Evolutionary conservation across 2,888 invertebrate genomes (phyloP).

Genomic region (Drosophila fulvimacula): DNA sequence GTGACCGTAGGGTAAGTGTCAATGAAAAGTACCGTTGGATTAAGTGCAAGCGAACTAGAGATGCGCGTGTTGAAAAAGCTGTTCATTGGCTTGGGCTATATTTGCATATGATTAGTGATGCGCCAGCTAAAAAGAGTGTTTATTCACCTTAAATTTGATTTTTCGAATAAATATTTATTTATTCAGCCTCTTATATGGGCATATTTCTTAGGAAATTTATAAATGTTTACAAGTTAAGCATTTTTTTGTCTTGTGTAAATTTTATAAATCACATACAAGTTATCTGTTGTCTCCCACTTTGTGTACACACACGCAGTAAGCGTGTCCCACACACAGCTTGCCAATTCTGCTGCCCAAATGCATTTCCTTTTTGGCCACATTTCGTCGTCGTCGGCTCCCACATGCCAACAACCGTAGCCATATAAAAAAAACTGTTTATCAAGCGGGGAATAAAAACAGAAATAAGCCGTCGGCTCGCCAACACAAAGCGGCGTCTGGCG

Average conservation of each 20-base stretch:
- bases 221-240: conserved; percentile 31
- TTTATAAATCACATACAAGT: conserved; percentile 35
- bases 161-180: conserved; percentile 1
- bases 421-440: conserved; percentile 24
- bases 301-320: conserved; percentile 26
- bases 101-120: conserved; percentile 5
- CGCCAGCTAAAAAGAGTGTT: background rate
- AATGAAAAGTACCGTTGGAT: conserved; percentile 1
- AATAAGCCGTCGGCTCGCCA: conserved; percentile 69
- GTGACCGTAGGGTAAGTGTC: conserved; percentile 85
- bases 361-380: conserved; percentile 80
- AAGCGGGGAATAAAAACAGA: conserved; percentile 5
- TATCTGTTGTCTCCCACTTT: conserved; percentile 51
- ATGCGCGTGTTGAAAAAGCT: background rate
- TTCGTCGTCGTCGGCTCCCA: conserved; percentile 67
- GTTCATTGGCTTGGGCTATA: background rate
- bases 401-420: conserved; percentile 49
- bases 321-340: conserved; percentile 52
- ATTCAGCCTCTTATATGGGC: conserved; percentile 26
- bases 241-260: conserved; percentile 4
- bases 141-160: background rate
- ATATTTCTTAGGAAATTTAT: conserved; percentile 39
- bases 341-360: conserved; percentile 70
- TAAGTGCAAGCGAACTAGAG: conserved; percentile 1
- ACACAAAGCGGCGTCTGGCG: conserved; percentile 65